These are phyloP conservation scores for Heliornis fulica DNA, from an alignment of 2,113 vertebrate genomes.

Conservation along the genomic window DNA sequence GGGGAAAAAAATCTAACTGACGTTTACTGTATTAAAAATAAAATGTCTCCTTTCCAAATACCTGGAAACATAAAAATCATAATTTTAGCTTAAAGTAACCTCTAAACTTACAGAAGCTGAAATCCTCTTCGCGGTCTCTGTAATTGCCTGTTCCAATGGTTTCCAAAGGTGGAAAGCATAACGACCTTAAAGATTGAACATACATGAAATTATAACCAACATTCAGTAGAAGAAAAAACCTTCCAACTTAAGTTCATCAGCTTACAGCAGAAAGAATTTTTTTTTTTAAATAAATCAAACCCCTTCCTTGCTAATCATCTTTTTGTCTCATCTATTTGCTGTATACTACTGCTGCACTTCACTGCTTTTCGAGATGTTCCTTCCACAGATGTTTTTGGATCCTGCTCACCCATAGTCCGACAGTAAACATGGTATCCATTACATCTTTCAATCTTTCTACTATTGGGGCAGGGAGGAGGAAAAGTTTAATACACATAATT, in stretches of 20 bases:
- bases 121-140: constrained; percentile 83
- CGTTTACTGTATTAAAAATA: not conserved
- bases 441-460: not conserved
- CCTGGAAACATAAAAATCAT: not conserved
- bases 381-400: not conserved
- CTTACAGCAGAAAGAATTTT: not conserved
- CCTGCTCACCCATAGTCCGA: not conserved
- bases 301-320: not conserved
- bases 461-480: not conserved
- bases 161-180: constrained; percentile 90
- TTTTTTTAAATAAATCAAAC: not conserved
- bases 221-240: not conserved
- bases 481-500: not conserved
- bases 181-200: constrained; percentile 76
- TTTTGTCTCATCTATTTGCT: not conserved
- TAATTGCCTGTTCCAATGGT: constrained; percentile 85
- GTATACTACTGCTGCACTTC: not conserved
- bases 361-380: not conserved
- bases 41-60: not conserved
- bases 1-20: not conserved
- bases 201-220: not conserved
- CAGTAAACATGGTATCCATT: not conserved
- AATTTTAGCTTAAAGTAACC: not conserved
- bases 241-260: not conserved
- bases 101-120: constrained; percentile 80